A percentile compares a stretch with the other conserved stretches of the same genome.
These are phyloP conservation scores for Synergus laeviventris DNA, from an alignment of 2,888 invertebrate species.

Conservation along the genomic window DNA sequence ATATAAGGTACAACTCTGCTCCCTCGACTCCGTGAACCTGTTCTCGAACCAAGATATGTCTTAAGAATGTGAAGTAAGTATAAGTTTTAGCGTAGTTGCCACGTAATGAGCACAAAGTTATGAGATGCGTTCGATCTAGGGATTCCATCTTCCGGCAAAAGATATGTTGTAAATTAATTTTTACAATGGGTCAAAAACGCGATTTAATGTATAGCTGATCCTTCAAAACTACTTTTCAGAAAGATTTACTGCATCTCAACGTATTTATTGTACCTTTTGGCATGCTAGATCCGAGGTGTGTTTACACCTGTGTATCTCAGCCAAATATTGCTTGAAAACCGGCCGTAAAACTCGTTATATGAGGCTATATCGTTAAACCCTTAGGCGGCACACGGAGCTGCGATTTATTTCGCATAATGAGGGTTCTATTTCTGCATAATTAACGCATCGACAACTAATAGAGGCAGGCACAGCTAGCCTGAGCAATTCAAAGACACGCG, in stretches of 20 bases:
- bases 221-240: not conserved
- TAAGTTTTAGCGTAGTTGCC: constrained; percentile 31
- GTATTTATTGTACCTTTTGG: constrained; percentile 18
- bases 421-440: constrained; percentile 12
- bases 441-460: not conserved
- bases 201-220: not conserved
- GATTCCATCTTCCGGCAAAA: constrained; percentile 34
- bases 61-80: constrained; percentile 39
- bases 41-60: constrained; percentile 20
- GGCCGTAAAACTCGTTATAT: constrained; percentile 35
- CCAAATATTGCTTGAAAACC: not conserved
- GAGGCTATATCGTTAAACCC: constrained; percentile 12
- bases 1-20: not conserved
- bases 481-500: too few relatives aligned
- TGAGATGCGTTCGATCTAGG: constrained; percentile 29
- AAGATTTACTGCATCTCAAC: not conserved
- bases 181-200: constrained; percentile 3
- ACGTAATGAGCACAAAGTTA: constrained; percentile 40
- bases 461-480: not conserved
- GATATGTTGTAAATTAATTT: too few relatives aligned
- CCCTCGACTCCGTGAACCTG: constrained; percentile 32
- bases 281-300: not conserved
- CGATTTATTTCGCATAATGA: constrained; percentile 28
- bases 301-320: not conserved
- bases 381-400: constrained; percentile 8